Conservation (phyloP, 2,888 invertebrate genomes). For the Sarcophaga caerulescens region DNA sequence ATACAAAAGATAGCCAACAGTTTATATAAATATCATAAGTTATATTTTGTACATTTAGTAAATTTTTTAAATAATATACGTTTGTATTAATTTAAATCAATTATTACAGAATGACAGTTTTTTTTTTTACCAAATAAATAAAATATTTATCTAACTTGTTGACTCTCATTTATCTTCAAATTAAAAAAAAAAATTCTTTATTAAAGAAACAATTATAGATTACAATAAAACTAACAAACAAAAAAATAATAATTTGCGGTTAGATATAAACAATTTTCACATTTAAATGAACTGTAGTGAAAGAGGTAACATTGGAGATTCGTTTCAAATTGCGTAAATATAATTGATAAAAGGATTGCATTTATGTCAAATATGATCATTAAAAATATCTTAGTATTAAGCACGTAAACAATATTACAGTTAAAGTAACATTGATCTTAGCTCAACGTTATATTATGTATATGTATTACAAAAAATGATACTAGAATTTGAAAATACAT, state of each 20-base stretch:
- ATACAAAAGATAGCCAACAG: not conserved
- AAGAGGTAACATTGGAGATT: constrained; percentile 49
- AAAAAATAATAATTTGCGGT: not conserved
- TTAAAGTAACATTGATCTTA: constrained; percentile 1
- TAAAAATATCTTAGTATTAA: constrained; percentile 2
- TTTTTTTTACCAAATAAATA: not conserved
- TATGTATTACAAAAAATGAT: not conserved
- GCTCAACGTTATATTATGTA: not conserved
- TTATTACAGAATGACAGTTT: too few species aligned
- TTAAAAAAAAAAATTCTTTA: constrained; percentile 15
- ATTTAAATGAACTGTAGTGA: constrained; percentile 26
- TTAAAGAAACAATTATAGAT: not conserved
- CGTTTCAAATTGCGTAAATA: not conserved
- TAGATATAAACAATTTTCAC: not conserved
- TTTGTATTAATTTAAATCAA: too few species aligned
- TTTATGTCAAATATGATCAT: not conserved
- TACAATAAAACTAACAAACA: not conserved
- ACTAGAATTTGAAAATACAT: not conserved
- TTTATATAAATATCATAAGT: not conserved
- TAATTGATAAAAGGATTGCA: not conserved
- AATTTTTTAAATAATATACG: too few species aligned
- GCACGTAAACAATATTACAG: not conserved
- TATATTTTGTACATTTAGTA: not conserved
- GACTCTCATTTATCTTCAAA: not conserved
- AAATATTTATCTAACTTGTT: constrained; percentile 8